Evolutionary conservation across 1,140 invertebrate genomes (phyloP).

Genomic region (Drosophila pachea): DNA sequence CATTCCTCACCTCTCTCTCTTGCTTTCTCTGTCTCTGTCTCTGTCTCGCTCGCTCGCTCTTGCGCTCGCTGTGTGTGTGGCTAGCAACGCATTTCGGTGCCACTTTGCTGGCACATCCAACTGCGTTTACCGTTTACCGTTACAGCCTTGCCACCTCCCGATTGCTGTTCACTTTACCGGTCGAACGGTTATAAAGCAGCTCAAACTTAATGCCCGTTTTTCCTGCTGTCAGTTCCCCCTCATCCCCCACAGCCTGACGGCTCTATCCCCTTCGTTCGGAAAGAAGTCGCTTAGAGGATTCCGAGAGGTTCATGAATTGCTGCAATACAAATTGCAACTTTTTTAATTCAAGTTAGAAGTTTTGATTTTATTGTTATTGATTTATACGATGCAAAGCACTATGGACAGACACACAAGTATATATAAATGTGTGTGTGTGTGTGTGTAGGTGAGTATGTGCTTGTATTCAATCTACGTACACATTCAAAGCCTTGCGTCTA

Average conservation of each 20-base stretch:
- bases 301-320: background rate
- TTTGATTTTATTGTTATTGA: constrained; percentile 6
- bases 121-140: no score
- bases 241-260: background rate
- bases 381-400: background rate
- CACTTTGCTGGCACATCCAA: no score
- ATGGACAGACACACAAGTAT: no score
- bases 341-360: constrained; percentile 2
- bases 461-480: no score
- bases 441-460: background rate
- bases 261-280: no score
- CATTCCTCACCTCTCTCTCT: no score
- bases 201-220: background rate
- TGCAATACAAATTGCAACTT: constrained; percentile 6
- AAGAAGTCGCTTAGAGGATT: background rate
- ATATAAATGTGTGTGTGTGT: no score
- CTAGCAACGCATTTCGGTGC: no score
- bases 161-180: constrained; percentile 17
- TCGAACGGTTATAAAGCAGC: constrained; percentile 14
- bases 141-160: background rate
- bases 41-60: no score
- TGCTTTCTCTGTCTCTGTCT: no score
- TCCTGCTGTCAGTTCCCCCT: background rate
- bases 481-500: no score
- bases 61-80: no score